Evolutionary conservation across 1,140 invertebrate species (phyloP).

Genomic region (Drosophila mauritiana): DNA sequence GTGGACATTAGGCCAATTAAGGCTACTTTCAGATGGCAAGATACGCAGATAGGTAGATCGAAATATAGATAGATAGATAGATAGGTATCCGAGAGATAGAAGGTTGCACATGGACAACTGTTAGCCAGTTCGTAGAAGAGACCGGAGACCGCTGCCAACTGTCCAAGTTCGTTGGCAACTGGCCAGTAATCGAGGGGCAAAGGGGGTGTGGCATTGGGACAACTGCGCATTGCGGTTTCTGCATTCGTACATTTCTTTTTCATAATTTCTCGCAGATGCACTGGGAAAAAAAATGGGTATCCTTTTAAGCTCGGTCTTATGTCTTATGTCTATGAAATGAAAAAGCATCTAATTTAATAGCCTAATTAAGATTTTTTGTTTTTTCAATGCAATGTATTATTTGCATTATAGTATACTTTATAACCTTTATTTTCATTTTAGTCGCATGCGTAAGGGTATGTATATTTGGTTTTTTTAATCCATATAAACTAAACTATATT

Average conservation of each 20-base stretch:
- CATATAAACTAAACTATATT: neutral
- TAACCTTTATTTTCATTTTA: no score
- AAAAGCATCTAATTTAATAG: no score
- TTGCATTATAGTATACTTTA: no score
- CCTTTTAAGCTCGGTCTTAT: no score
- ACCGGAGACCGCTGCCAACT: slow-evolving; percentile 69
- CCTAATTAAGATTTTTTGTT: no score
- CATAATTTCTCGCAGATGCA: slow-evolving; percentile 28
- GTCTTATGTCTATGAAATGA: no score
- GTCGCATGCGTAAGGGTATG: no score
- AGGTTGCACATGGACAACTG: slow-evolving; percentile 4
- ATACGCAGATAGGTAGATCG: slow-evolving; percentile 30
- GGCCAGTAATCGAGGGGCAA: slow-evolving; percentile 29
- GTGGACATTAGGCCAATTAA: slow-evolving; percentile 67
- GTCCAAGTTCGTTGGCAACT: slow-evolving; percentile 39
- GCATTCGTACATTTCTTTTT: slow-evolving; percentile 64
- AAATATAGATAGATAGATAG: slow-evolving; percentile 43
- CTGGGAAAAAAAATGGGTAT: neutral
- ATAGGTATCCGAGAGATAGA: slow-evolving; percentile 10
- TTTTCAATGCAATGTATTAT: no score
- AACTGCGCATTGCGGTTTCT: slow-evolving; percentile 80
- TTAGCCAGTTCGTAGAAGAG: slow-evolving; percentile 44
- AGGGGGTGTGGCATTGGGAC: slow-evolving; percentile 39
- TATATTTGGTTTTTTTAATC: no score
- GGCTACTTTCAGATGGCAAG: slow-evolving; percentile 22